These are phyloP conservation scores for Fragum whitleyi DNA, from an alignment of 2,888 invertebrate species.

Conservation along the genomic window DNA sequence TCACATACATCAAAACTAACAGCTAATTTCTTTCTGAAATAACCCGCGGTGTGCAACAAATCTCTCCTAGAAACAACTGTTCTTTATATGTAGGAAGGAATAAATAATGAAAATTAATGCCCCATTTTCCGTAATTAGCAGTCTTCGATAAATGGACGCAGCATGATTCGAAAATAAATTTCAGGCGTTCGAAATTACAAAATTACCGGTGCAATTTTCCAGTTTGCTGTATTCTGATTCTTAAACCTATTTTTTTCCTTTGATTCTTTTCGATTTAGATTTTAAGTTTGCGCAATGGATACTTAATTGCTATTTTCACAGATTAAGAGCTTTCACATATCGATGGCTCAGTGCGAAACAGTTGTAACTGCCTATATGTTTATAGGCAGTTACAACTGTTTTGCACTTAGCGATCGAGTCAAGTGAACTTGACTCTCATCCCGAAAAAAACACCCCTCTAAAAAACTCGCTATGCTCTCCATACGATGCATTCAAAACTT, in stretches of 20 bases:
- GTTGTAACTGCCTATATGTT: too few relatives aligned
- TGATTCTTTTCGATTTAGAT: too few relatives aligned
- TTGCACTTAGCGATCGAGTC: too few relatives aligned
- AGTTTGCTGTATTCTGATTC: not conserved
- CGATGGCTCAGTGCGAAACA: too few relatives aligned
- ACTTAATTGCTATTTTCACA: too few relatives aligned
- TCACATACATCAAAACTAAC: not conserved
- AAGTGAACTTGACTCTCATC: too few relatives aligned
- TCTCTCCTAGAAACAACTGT: slow-evolving; percentile 31
- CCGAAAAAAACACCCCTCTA: too few relatives aligned
- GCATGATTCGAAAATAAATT: slow-evolving; percentile 1
- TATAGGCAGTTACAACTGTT: too few relatives aligned
- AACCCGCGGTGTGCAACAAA: slow-evolving; percentile 55
- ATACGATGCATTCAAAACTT: too few relatives aligned
- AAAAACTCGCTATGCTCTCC: too few relatives aligned
- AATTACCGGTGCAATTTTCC: not conserved
- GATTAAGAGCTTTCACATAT: too few relatives aligned
- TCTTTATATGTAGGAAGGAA: slow-evolving; percentile 23
- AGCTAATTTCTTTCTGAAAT: slow-evolving; percentile 21
- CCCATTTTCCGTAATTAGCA: slow-evolving; percentile 2
- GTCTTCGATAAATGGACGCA: not conserved
- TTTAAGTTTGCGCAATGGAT: too few relatives aligned
- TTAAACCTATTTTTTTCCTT: not conserved
- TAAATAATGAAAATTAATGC: slow-evolving; percentile 56
- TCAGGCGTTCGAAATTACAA: not conserved